Percentiles rank a stretch among this genome's conserved stretches.
Evolutionary conservation across 1,140 invertebrate species (phyloP).

Genomic region (Aleiodes sp.): DNA sequence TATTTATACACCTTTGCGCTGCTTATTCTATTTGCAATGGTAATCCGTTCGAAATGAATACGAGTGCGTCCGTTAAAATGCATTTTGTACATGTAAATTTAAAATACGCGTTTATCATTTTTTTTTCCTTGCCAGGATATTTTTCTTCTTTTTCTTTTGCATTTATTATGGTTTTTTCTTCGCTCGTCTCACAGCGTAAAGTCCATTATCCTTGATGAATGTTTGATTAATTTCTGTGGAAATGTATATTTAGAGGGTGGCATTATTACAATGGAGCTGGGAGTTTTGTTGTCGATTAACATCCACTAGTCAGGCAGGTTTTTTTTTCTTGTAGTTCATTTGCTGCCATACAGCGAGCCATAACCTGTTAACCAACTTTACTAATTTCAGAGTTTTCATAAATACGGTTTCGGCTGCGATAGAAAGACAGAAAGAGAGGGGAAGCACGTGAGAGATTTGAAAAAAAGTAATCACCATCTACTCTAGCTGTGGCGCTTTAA

Average conservation of each 20-base stretch:
- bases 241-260: neutral
- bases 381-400: conserved; percentile 22
- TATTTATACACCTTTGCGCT: conserved; percentile 37
- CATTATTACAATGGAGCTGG: neutral
- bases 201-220: neutral
- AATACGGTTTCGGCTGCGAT: neutral
- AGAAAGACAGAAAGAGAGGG: neutral
- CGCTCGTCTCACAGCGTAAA: neutral
- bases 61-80: conserved; percentile 29
- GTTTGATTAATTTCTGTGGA: neutral
- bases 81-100: conserved; percentile 27
- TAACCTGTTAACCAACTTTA: conserved; percentile 13
- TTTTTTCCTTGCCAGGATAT: conserved; percentile 6
- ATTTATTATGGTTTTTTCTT: neutral
- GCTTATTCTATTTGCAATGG: conserved; percentile 41
- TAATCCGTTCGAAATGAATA: conserved; percentile 35
- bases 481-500: neutral
- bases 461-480: neutral
- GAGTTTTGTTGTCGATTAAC: too few relatives aligned
- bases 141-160: neutral
- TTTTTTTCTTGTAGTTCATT: neutral
- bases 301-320: too few relatives aligned
- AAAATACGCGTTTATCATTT: conserved; percentile 24
- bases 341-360: neutral
- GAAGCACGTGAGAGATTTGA: neutral